phyloP scores from a whole-genome alignment of 2,888 invertebrate genomes.

The Nomada flava region DNA sequence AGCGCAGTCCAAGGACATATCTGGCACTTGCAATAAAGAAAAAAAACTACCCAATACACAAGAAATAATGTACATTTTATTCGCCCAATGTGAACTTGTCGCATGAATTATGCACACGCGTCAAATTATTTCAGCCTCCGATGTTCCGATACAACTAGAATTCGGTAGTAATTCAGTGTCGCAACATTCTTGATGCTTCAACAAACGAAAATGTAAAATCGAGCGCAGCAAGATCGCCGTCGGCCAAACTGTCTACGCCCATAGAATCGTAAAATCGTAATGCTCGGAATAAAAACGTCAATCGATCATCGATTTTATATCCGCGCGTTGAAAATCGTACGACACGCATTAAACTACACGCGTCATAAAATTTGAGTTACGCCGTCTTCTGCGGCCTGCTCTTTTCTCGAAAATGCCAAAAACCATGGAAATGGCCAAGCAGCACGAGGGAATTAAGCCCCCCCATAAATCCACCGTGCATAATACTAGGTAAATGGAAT shows the following conservation, averaged over 20 bases:
- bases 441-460: conserved; percentile 36
- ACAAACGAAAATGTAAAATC: neutral
- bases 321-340: conserved; percentile 42
- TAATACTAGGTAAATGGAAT: no score
- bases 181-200: neutral
- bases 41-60: no score
- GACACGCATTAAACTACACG: conserved; percentile 39
- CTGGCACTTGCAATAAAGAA: no score
- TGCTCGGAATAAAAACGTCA: conserved; percentile 65
- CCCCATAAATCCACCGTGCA: conserved; percentile 54
- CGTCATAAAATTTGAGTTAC: conserved; percentile 65
- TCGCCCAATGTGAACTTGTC: no score
- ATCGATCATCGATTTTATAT: conserved; percentile 68
- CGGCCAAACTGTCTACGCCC: neutral
- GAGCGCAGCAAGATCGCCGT: neutral
- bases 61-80: no score
- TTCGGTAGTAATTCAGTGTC: neutral
- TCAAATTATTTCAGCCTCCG: neutral
- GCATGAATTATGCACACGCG: no score
- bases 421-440: conserved; percentile 11
- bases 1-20: no score
- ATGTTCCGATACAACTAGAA: neutral
- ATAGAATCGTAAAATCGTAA: conserved; percentile 59
- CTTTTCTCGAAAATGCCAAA: conserved; percentile 1
- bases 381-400: conserved; percentile 16